A percentile compares a stretch with the other conserved stretches of the same genome.
Evolutionary conservation across 2,113 vertebrate species (phyloP).

Genomic region (Okapia johnstoni): DNA sequence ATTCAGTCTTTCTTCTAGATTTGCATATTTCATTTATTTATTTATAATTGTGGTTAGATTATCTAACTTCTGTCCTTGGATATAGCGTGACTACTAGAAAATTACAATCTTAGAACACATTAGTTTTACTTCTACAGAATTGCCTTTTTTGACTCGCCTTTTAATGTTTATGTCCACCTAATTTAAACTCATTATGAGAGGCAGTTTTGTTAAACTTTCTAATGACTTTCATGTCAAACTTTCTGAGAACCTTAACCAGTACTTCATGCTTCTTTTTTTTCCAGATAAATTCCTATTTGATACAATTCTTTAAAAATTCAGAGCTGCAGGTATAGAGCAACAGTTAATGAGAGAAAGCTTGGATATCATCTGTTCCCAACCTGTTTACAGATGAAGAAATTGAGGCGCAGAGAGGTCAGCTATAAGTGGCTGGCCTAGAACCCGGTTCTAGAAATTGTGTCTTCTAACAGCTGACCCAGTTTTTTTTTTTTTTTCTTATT

Average conservation of each 20-base stretch:
- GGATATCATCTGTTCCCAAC: background rate
- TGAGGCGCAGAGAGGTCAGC: background rate
- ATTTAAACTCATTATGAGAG: conserved; percentile 24
- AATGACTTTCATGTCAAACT: background rate
- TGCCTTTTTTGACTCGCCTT: background rate
- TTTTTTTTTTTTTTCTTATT: background rate
- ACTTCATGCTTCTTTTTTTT: background rate
- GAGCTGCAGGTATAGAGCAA: background rate
- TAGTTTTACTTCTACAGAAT: background rate
- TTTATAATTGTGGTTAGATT: background rate
- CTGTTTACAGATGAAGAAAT: conserved; percentile 32
- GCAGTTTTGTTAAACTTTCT: background rate
- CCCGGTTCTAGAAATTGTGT: background rate
- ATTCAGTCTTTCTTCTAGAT: background rate
- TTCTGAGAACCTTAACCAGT: conserved; percentile 5
- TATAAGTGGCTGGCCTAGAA: conserved; percentile 2
- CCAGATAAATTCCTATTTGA: conserved; percentile 26
- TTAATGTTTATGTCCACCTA: background rate
- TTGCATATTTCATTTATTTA: background rate
- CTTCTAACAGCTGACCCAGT: background rate
- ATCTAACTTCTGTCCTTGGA: conserved; percentile 1
- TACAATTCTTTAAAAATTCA: conserved; percentile 41
- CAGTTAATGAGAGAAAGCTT: conserved; percentile 17
- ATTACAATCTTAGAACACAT: background rate
- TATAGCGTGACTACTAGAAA: background rate